Evolutionary conservation across 2,797 vertebrate genomes (phyloP).

Genomic region (Siniperca obscura): DNA sequence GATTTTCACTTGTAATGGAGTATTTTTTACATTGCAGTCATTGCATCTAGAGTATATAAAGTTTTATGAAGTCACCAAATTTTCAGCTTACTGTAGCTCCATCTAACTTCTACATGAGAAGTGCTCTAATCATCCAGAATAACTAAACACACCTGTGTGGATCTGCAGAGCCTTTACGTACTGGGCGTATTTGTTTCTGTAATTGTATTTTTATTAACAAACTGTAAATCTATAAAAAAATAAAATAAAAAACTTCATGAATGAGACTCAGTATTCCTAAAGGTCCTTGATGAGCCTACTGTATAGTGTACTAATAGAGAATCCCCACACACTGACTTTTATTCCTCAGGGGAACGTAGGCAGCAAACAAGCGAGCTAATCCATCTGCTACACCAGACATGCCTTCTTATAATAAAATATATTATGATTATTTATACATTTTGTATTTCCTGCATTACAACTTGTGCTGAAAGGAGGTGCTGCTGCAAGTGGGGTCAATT

Average conservation of each 20-base stretch:
- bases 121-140: too few relatives aligned
- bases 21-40: too few relatives aligned
- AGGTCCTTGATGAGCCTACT: not conserved
- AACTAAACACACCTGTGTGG: not conserved
- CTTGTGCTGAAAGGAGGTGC: conserved; percentile 44
- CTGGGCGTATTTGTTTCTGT: not conserved
- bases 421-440: conserved; percentile 52
- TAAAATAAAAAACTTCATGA: too few relatives aligned
- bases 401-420: conserved; percentile 16
- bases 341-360: not conserved
- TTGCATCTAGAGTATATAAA: not conserved
- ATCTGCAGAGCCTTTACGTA: not conserved
- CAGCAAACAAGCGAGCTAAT: not conserved
- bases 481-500: conserved; percentile 50
- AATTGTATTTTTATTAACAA: not conserved
- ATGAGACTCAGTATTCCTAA: too few relatives aligned
- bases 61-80: not conserved
- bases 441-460: conserved; percentile 22
- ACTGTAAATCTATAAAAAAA: not conserved
- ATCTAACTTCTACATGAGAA: not conserved
- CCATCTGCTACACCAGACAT: conserved; percentile 22
- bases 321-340: not conserved
- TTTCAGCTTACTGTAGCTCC: too few relatives aligned
- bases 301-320: not conserved
- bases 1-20: too few relatives aligned